Base-by-base conservation (phyloP, 2,888 invertebrate genomes). In the Heliothis peltigera region DNA sequence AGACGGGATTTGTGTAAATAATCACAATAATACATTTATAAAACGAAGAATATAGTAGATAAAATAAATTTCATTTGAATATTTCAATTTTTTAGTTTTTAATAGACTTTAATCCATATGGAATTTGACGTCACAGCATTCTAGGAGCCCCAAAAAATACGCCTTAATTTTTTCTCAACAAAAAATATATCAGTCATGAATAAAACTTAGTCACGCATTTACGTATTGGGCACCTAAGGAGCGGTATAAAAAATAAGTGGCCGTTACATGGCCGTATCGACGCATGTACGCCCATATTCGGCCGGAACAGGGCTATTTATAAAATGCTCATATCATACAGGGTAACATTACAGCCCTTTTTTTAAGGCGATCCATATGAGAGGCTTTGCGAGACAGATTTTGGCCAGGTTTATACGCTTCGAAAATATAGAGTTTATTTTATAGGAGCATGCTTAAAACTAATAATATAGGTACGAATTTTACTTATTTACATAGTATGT, bases 221-320 rank as follows among this genome's bases (percentile, higher is more conserved):
- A 79, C 71, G 70, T 79, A 79, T 72, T 72, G 70, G 70, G 69
- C 74, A 61, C 67, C 70, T 70, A 70, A 74, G 70, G 75, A 79
- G 71, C 52, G 70, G 53, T 80, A 75, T 83, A 82, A 82, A 82
- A 82, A 81, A 72, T 83, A 82, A 82, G 76, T 74, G 77, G 69
- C 63, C 70, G 66, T 81, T 75, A 64, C 64, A 71, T 51, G 76
- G 60, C 53, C 77, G 63, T 80, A 80, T 80, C 80, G 81, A 81
- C 69, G 77, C 77, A 70, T 66, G 70, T 76, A 79, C 62, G 64
- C 56, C 74, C 66, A 61, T 76, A 71, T 80, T 79, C 57, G 78
- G 78, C 71, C 74, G 82, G 79, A 78, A 80, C 69, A 63, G 46
- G 78, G 64, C 79, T 68, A 82, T 81, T 80, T 81, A 81, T 81